Base-by-base conservation (phyloP, 2,888 invertebrate species). In the Phoenoteleia sp. region DNA sequence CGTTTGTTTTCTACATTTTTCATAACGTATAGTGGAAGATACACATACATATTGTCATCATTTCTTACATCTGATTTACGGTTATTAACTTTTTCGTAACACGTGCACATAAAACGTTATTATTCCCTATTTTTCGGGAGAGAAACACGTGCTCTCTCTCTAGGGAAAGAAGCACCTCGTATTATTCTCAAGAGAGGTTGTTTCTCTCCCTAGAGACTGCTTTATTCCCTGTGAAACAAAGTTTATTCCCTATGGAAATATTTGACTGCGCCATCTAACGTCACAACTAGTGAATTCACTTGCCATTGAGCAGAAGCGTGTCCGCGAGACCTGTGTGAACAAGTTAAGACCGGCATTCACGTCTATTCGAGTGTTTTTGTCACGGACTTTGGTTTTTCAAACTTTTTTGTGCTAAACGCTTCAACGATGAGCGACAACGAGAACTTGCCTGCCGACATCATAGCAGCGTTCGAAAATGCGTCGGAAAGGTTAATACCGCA, bases 61-160 rank as follows among this genome's bases (percentile, higher is more conserved):
- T n/a, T n/a, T n/a, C n/a, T n/a, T n/a, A n/a, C n/a, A n/a, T n/a
- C n/a, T n/a, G n/a, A n/a, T n/a, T n/a, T n/a, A n/a, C n/a, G n/a
- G n/a, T n/a, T n/a, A n/a, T n/a, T n/a, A n/a, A n/a, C n/a, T 45
- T 49, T 23, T 54, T 54, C 21, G 54, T 54, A 54, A 54, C 54
- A 54, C 54, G 62, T 62, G 62, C 62, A 62, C 45, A 42, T 42
- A 42, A 42, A 62, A 27, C 45, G 23, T 21, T 47, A 9, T 72
- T 72, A 72, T 72, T 72, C 71, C 71, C 58, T 72, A 15, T 29
- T 72, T 72, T 45, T 58, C 25, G 42, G 56, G 47, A 72, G 56
- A 72, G 58, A 72, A 72, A 72, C 58, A 47, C 54, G 49, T 66
- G 27, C 49, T 66, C 66, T 66, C 49, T 66, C 66, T 47, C 21